Base-by-base conservation (phyloP, 2,797 vertebrate genomes). In the Gobio occitaniae region DNA sequence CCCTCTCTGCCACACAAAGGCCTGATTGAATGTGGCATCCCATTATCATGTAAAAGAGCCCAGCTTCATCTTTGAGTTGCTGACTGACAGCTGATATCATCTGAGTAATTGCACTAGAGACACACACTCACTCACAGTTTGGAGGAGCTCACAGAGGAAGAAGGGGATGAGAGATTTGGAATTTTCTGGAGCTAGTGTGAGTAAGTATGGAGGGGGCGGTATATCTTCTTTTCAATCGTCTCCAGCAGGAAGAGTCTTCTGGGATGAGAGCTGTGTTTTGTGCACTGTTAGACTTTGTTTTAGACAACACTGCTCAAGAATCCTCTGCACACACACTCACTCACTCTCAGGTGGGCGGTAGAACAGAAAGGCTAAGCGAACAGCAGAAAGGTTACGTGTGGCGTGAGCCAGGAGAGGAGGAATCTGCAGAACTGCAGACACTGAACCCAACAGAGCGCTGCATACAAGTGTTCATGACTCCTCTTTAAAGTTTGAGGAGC, bases 81-180 rank as follows among this genome's bases (percentile, higher is more conserved):
- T 95, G 95, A 96, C 92, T 95, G 95, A 95, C 94, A 94, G 94
- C 92, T 93, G 93, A 94, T 94, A 94, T 95, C 93, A 96, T 96
- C 94, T 94, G 91, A 93, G 91, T 95, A 95, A 96, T 95, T 95
- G 93, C 90, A 89, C 91, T 90, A 89, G 84, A 94, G 90, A 92
- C 68, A 76, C 52, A 50, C 32, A 83, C 36, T 80, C 38, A 54
- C 68, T 63, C 83, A 78, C 85, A 83, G 86, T 85, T 84, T 52
- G 74, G 59, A 86, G 65, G 68, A 82, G 74, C 68, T 36, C 80
- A 84, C 71, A 82, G 21, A 47, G 56, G 36, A 54, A 63, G 66
- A 15, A 68, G 50, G 48, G 84, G 76, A 66, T 54, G 59, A 52
- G 47, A 80, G 78, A 41, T 80, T 86, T 71, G 56, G 70, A 61